phyloP scores from a whole-genome alignment of 2,113 vertebrate species.

The Nerophis ophidion region DNA sequence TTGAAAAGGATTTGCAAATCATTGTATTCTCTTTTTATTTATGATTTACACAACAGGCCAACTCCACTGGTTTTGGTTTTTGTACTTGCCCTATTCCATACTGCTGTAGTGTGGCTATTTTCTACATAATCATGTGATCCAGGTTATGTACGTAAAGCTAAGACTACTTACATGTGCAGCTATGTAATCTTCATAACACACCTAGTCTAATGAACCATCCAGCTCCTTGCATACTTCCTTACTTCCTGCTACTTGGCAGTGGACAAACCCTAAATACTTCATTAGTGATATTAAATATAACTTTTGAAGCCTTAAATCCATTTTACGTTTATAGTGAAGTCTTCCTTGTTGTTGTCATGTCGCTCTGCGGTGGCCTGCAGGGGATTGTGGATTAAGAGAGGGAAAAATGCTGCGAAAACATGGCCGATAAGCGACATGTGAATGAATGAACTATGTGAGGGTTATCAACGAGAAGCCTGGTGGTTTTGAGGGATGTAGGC shows the following conservation, averaged over 20 bases:
- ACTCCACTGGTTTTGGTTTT: too few relatives aligned
- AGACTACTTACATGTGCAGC: too few relatives aligned
- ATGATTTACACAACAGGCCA: too few relatives aligned
- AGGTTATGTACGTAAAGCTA: too few relatives aligned
- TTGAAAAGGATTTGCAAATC: too few relatives aligned
- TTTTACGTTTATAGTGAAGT: not conserved
- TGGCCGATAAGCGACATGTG: constrained; percentile 6
- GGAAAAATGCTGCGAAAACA: constrained; percentile 11
- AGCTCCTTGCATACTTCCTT: not conserved
- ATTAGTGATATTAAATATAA: not conserved
- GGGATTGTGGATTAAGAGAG: constrained; percentile 10
- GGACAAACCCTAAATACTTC: not conserved
- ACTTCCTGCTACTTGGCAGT: not conserved
- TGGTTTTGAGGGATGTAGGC: constrained; percentile 6
- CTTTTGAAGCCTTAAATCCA: not conserved
- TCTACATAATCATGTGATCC: too few relatives aligned
- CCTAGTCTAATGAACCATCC: too few relatives aligned
- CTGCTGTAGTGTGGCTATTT: too few relatives aligned
- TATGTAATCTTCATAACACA: too few relatives aligned
- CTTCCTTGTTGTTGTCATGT: constrained; percentile 2
- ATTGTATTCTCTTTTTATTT: too few relatives aligned
- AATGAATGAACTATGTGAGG: constrained; percentile 6
- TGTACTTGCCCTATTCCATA: too few relatives aligned
- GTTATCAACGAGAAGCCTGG: not conserved
- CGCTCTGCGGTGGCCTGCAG: constrained; percentile 1